These are phyloP conservation scores for Troides oblongomaculatus DNA, from an alignment of 2,888 invertebrate genomes.

Conservation along the genomic window DNA sequence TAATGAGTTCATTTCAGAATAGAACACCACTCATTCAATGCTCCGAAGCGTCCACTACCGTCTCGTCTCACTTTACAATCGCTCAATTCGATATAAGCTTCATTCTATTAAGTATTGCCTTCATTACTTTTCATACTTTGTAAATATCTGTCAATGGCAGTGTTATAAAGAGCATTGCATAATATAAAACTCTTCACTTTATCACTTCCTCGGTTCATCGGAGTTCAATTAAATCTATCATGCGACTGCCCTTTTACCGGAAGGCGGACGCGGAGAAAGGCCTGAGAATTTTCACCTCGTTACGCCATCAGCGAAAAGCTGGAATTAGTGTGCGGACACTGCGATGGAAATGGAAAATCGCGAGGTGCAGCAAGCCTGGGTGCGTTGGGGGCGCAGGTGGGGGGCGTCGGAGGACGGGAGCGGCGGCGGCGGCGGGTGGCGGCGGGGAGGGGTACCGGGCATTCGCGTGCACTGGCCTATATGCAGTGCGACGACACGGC, in stretches of 20 bases:
- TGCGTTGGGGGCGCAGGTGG: conserved; percentile 27
- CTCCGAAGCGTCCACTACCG: neutral
- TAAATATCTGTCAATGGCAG: neutral
- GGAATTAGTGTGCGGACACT: conserved; percentile 65
- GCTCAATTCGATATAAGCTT: neutral
- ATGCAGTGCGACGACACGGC: conserved; percentile 79
- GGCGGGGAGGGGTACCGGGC: conserved; percentile 54
- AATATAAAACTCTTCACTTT: conserved; percentile 3
- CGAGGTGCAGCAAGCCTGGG: conserved; percentile 51
- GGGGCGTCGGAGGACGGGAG: conserved; percentile 34
- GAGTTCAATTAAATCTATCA: conserved; percentile 21
- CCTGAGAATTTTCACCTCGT: conserved; percentile 62
- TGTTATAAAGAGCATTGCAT: conserved; percentile 3
- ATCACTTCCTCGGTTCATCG: conserved; percentile 17
- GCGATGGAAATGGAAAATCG: conserved; percentile 78
- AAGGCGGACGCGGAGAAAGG: conserved; percentile 61
- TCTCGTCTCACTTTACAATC: neutral
- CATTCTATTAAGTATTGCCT: neutral
- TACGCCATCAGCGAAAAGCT: conserved; percentile 62
- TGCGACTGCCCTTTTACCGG: conserved; percentile 50
- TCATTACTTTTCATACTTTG: neutral
- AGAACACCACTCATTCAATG: conserved; percentile 21
- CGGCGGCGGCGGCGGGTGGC: conserved; percentile 32
- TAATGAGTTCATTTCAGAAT: conserved; percentile 32
- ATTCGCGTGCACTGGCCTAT: conserved; percentile 80